phyloP scores from a whole-genome alignment of 2,797 vertebrate species.

The Bothrops alternatus region DNA sequence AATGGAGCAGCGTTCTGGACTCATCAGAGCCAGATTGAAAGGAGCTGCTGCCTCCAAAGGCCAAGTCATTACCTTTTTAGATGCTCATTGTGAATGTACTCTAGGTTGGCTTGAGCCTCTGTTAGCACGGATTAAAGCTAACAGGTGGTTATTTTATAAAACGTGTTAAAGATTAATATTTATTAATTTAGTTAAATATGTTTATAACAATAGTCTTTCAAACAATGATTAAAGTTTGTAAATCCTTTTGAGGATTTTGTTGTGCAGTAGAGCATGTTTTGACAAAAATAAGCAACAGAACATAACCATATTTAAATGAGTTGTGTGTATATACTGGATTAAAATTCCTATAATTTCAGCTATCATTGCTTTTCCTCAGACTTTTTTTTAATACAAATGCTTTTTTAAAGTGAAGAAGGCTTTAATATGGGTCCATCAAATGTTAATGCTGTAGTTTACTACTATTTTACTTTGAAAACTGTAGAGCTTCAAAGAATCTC shows the following conservation, averaged over 20 bases:
- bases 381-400: background rate
- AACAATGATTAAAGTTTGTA: background rate
- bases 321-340: background rate
- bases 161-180: slow-evolving; percentile 1
- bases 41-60: slow-evolving; percentile 94
- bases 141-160: slow-evolving; percentile 80
- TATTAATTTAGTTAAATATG: slow-evolving; percentile 8
- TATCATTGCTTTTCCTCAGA: background rate
- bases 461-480: background rate
- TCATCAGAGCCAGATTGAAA: slow-evolving; percentile 94
- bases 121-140: slow-evolving; percentile 90
- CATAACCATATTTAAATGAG: background rate
- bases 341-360: background rate
- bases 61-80: slow-evolving; percentile 98
- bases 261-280: background rate
- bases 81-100: slow-evolving; percentile 98
- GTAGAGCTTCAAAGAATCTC: background rate
- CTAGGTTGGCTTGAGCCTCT: slow-evolving; percentile 96
- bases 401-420: background rate
- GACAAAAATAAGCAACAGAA: background rate
- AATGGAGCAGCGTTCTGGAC: slow-evolving; percentile 96
- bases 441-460: background rate
- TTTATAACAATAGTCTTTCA: background rate
- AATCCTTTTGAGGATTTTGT: background rate
- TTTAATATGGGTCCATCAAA: background rate